Conservation (phyloP, 2,888 invertebrate genomes). For the Elgonia sp. region DNA sequence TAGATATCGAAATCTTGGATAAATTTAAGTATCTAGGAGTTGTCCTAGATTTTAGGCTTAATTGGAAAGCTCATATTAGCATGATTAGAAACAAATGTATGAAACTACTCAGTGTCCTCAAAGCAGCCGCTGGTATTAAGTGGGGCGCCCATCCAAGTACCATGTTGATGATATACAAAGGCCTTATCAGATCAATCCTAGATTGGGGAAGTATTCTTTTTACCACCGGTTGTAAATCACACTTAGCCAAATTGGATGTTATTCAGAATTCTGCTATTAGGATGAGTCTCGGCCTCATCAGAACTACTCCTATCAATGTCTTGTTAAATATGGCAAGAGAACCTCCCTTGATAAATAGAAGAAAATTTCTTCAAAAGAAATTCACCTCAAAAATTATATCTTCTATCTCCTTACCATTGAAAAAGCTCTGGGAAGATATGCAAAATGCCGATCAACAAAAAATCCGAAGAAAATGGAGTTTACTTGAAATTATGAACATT, state of each 20-base stretch:
- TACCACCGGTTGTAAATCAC: background rate
- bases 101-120: conserved; percentile 8
- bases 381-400: too few species aligned
- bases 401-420: too few species aligned
- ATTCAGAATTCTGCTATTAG: background rate
- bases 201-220: background rate
- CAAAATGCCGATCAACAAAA: too few species aligned
- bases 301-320: background rate
- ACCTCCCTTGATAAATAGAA: background rate
- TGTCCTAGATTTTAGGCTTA: background rate
- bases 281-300: background rate
- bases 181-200: background rate
- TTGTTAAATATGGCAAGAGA: background rate
- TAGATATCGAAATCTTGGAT: conserved; percentile 1
- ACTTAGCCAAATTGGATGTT: background rate
- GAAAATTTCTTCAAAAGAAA: background rate
- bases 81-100: background rate
- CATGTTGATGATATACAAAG: conserved; percentile 4
- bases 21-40: conserved; percentile 22
- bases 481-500: too few species aligned
- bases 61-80: conserved; percentile 15
- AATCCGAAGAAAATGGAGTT: too few species aligned
- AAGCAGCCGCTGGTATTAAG: background rate
- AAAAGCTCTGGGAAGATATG: too few species aligned
- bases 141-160: conserved; percentile 16